phyloP scores from a whole-genome alignment of 2,797 vertebrate species.

The Eospalax fontanierii region DNA sequence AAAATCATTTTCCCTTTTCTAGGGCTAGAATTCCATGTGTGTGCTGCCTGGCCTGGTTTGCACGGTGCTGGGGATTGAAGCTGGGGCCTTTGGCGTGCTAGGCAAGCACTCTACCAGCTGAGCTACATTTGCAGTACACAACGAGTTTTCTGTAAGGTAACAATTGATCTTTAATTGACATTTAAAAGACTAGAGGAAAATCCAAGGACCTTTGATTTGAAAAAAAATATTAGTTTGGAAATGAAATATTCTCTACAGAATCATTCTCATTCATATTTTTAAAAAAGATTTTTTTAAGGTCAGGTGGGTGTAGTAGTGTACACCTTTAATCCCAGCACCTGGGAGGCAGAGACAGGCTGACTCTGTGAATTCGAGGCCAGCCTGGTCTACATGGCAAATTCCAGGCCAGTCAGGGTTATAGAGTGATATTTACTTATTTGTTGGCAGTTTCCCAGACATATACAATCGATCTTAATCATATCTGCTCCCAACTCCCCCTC shows the following conservation, averaged over 20 bases:
- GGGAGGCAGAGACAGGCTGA: neutral
- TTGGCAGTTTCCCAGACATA: neutral
- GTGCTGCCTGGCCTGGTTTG: neutral
- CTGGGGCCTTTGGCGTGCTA: neutral
- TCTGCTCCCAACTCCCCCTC: too few relatives aligned
- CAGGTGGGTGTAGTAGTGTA: neutral
- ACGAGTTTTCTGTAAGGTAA: neutral
- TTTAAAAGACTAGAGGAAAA: slow-evolving; percentile 12
- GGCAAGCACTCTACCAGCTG: neutral
- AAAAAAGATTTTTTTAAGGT: neutral
- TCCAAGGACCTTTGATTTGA: neutral
- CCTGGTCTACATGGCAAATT: neutral
- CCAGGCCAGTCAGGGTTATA: neutral
- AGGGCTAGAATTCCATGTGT: neutral
- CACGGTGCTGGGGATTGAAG: neutral
- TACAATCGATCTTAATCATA: neutral
- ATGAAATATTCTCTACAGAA: neutral
- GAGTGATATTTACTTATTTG: too few relatives aligned
- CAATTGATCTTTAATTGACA: neutral
- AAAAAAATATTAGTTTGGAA: neutral
- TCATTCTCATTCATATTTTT: neutral
- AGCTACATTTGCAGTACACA: neutral
- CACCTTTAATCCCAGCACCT: neutral
- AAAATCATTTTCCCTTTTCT: neutral
- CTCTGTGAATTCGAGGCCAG: neutral